phyloP scores from a whole-genome alignment of 2,797 vertebrate species.

The Megaceryle alcyon region DNA sequence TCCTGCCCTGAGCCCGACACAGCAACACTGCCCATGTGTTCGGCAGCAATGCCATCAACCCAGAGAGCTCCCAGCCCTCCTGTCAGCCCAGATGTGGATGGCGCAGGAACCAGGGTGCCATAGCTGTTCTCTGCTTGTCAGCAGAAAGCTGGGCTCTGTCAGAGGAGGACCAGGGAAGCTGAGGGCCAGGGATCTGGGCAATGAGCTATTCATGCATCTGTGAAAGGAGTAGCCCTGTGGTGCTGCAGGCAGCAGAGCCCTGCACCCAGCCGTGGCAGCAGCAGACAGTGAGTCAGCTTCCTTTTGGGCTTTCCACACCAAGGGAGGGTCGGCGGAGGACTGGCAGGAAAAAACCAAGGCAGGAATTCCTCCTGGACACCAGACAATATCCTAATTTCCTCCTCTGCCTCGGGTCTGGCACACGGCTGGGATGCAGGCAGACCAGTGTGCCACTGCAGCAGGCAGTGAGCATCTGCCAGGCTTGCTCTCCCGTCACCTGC shows the following conservation, averaged over 20 bases:
- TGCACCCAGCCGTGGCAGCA: neutral
- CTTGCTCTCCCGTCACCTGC: neutral
- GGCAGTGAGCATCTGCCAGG: neutral
- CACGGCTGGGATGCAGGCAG: neutral
- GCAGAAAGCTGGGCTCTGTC: neutral
- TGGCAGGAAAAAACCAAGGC: slow-evolving; percentile 34
- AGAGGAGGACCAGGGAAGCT: neutral
- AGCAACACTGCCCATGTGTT: fast-evolving
- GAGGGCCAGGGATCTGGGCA: neutral
- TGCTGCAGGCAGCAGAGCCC: neutral
- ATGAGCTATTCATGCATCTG: neutral
- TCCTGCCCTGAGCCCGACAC: neutral
- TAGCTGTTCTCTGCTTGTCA: neutral
- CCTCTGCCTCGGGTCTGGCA: slow-evolving; percentile 46
- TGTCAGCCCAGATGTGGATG: neutral
- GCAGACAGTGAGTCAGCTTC: slow-evolving; percentile 68
- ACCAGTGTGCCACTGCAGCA: fast-evolving
- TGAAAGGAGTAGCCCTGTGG: neutral
- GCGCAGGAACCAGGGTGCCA: neutral
- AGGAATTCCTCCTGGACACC: slow-evolving; percentile 59
- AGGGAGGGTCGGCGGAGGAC: slow-evolving; percentile 18
- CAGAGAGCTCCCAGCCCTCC: fast-evolving
- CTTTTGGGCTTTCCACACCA: slow-evolving; percentile 20
- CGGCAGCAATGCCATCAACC: fast-evolving
- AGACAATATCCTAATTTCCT: slow-evolving; percentile 59